Percentiles rank a stretch among this genome's conserved stretches.
These are phyloP conservation scores for Sebastes goodei DNA, from an alignment of 2,797 vertebrate genomes.

Conservation along the genomic window DNA sequence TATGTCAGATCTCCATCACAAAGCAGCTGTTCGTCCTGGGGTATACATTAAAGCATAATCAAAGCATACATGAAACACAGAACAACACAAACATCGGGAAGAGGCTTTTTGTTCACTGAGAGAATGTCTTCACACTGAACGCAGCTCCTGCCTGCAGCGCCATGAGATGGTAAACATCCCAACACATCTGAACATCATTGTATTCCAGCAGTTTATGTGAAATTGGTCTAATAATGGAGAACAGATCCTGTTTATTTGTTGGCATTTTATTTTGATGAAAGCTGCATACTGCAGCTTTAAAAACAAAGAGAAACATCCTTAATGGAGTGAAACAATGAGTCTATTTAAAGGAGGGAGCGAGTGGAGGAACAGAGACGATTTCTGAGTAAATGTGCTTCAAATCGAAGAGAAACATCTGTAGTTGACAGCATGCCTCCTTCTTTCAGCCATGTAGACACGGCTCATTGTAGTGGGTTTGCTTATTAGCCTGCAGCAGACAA, in stretches of 20 bases:
- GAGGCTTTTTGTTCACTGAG: not conserved
- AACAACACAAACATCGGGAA: not conserved
- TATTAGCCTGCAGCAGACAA: constrained; percentile 16
- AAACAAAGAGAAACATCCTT: not conserved
- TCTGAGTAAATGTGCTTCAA: not conserved
- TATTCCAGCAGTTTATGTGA: not conserved
- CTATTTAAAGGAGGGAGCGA: not conserved
- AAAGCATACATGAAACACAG: not conserved
- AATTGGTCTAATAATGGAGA: not conserved
- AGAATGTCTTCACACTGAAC: not conserved
- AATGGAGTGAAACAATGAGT: constrained; percentile 14
- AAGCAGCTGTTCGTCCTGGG: not conserved
- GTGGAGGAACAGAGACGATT: not conserved
- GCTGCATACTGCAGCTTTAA: not conserved
- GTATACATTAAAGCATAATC: not conserved
- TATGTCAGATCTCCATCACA: not conserved
- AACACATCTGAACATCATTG: not conserved
- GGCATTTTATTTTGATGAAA: not conserved
- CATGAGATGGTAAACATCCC: too few species aligned
- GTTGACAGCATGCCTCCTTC: not conserved
- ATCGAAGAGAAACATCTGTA: constrained; percentile 15
- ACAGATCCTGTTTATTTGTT: not conserved
- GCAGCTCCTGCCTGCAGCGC: not conserved
- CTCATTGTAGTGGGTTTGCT: not conserved
- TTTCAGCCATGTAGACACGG: not conserved